phyloP scores from a whole-genome alignment of 2,888 invertebrate species.

The Trissonchulus latispiculum region DNA sequence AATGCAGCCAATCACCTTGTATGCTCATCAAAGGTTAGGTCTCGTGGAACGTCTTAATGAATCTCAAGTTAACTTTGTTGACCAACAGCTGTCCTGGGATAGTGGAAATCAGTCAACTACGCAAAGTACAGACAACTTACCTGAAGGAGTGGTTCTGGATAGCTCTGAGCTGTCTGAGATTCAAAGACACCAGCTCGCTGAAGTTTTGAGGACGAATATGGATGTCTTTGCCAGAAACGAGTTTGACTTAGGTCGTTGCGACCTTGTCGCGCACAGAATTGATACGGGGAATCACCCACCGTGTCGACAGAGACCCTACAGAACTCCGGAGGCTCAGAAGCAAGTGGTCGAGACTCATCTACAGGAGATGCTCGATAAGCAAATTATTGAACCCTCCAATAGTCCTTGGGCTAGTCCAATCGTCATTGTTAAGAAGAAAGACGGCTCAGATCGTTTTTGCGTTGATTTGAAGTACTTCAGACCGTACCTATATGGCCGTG shows the following conservation, averaged over 20 bases:
- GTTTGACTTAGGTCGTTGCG: background rate
- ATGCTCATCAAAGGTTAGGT: background rate
- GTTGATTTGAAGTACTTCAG: conserved; percentile 15
- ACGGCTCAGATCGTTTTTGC: conserved; percentile 1
- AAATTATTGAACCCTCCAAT: background rate
- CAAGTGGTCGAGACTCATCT: background rate
- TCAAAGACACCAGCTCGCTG: background rate
- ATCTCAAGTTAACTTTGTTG: background rate
- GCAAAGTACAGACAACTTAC: background rate
- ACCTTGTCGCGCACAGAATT: background rate
- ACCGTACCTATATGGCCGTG: conserved; percentile 9
- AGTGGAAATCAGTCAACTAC: background rate
- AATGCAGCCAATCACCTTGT: background rate
- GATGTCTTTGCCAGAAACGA: background rate
- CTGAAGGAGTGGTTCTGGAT: background rate
- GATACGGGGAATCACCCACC: background rate
- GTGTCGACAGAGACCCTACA: background rate
- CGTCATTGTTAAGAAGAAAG: conserved; percentile 10
- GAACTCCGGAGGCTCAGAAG: background rate
- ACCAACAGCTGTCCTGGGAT: background rate
- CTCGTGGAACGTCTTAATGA: background rate
- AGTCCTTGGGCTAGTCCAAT: conserved; percentile 15
- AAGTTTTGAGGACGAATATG: background rate
- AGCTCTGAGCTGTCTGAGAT: background rate
- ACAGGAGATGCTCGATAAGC: background rate